These are phyloP conservation scores for Pteropus alecto DNA, from an alignment of 2,113 vertebrate species.

Conservation along the genomic window DNA sequence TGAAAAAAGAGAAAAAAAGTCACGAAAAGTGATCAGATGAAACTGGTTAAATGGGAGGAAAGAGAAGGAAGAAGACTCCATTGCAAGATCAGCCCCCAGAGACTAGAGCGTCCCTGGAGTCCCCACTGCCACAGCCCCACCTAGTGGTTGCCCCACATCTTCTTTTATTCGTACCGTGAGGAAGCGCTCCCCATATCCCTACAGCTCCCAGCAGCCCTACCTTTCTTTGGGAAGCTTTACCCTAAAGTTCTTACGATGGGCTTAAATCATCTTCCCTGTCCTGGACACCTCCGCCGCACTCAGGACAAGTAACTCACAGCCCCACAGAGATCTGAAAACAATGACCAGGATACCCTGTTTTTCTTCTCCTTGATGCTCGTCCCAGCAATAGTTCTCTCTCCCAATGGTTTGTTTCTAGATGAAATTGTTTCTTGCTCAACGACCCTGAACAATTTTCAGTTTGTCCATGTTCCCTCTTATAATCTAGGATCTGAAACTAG, in stretches of 20 bases:
- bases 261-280: neutral
- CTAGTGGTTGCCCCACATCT: conserved; percentile 51
- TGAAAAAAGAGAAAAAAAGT: neutral
- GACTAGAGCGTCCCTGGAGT: neutral
- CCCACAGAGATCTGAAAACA: neutral
- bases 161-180: neutral
- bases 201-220: neutral
- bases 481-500: neutral
- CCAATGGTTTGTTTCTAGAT: neutral
- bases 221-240: neutral
- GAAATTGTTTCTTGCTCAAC: neutral
- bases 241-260: neutral
- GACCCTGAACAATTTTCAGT: neutral
- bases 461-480: neutral
- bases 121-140: conserved; percentile 42
- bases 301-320: neutral
- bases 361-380: neutral
- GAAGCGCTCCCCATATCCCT: neutral
- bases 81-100: no score
- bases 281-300: neutral
- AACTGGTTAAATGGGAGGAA: neutral
- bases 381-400: neutral
- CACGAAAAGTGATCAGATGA: neutral
- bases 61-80: neutral
- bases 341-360: neutral